Base-by-base conservation (phyloP, 53 echinoderm and acorn worm genomes). In the Holothuria leucospilota region DNA sequence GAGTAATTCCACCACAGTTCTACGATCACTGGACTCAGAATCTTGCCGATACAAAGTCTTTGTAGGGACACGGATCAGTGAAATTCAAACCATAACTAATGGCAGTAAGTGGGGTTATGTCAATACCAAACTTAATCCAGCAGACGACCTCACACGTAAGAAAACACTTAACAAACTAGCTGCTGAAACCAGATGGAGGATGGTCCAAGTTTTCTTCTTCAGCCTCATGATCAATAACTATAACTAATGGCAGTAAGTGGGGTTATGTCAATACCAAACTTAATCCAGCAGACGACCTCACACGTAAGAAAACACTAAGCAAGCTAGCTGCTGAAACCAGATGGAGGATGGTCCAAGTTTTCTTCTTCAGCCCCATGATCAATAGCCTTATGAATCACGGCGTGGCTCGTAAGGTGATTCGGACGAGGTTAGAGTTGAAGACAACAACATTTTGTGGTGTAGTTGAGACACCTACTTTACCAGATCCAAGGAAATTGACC, bases 41-140 rank as follows among this genome's bases (percentile, higher is more conserved):
- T 46, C 46, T 4, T 46, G 46, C 46, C 8, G 46, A 46, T 63
- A 27, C 64, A n/a, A 27, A 63, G 64, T 27, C 8, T 27, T 27
- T 27, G n/a, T 63, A 12, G 64, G n/a, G n/a, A 63, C n/a, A 63
- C 27, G 27, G 64, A 27, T 63, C 64, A 63, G 64, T 63, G 64
- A 63, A 63, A 63, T 10, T 18, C 64, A 63, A 63, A 10, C 64
- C 64, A 63, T 63, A 63, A 24, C 64, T 63, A 63, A 63, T 63
- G 26, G 64, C 64, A 63, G 64, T 7, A 63, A 26, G 26, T 63
- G 13, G 26, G 8, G 8, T 6, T 63, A 63, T 18, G 64, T 63
- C 20, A 63, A 4, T 26, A 63, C 26, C 26, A 5, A 63, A 63
- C 20, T 13, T 63, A 10, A 63, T 63, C 64, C 64, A 63, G 64